Evolutionary conservation across 2,797 vertebrate genomes (phyloP).

Genomic region (Amblyopsis hoosieri): DNA sequence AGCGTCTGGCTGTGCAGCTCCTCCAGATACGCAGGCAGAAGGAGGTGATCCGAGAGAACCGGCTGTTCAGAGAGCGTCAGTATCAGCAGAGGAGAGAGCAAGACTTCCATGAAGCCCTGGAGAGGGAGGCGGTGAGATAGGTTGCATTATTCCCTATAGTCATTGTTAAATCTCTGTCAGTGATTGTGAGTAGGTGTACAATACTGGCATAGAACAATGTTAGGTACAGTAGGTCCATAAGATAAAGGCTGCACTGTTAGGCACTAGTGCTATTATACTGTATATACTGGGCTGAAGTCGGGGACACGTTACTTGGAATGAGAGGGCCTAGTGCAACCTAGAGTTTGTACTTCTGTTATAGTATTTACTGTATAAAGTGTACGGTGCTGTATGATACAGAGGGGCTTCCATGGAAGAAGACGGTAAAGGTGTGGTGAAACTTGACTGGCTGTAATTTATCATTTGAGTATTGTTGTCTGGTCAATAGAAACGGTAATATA

Average conservation of each 20-base stretch:
- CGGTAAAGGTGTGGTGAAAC: no score
- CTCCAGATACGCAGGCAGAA: constrained; percentile 89
- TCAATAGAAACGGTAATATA: no score
- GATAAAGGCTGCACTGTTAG: not conserved
- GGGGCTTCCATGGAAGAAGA: no score
- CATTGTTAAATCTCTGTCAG: constrained; percentile 20
- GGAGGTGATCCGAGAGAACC: constrained; percentile 87
- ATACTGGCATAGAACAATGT: not conserved
- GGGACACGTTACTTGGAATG: no score
- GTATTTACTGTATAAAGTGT: no score
- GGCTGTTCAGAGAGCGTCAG: constrained; percentile 88
- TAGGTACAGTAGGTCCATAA: not conserved
- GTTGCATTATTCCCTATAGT: constrained; percentile 25
- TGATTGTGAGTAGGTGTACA: constrained; percentile 14
- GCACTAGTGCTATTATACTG: not conserved
- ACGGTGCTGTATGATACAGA: no score
- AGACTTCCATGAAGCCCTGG: constrained; percentile 88
- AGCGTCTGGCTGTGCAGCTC: constrained; percentile 85
- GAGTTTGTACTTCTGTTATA: no score
- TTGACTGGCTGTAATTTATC: no score
- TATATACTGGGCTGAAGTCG: not conserved
- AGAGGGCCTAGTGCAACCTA: no score
- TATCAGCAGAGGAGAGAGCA: constrained; percentile 83
- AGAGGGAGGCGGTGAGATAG: constrained; percentile 87
- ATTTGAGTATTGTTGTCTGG: no score